Percentiles rank a stretch among this genome's conserved stretches.
Conservation (phyloP, 2,113 vertebrate species). For the Eurystomus gularis region DNA sequence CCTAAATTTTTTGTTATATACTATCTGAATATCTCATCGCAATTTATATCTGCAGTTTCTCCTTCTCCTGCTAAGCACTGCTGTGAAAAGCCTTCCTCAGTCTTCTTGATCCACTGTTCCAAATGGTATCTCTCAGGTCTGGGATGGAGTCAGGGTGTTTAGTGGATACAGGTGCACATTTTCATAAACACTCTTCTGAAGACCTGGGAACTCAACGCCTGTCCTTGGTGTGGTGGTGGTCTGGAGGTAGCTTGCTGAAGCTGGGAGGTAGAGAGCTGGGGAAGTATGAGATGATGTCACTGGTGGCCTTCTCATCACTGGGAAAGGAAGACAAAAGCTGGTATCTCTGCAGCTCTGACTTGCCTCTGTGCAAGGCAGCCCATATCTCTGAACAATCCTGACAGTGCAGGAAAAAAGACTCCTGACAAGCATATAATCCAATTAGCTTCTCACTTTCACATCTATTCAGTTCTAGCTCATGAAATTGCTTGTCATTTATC, state of each 20-base stretch:
- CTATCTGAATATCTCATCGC: neutral
- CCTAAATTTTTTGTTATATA: neutral
- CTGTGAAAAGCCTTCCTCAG: neutral
- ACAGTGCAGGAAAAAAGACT: neutral
- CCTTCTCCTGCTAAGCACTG: neutral
- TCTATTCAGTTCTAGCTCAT: conserved; percentile 2
- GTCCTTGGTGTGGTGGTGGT: neutral
- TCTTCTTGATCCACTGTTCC: neutral
- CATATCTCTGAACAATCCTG: neutral
- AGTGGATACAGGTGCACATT: neutral
- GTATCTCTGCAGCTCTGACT: neutral
- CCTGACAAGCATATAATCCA: conserved; percentile 43
- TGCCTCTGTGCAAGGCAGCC: neutral
- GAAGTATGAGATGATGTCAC: neutral
- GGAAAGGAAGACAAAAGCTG: neutral
- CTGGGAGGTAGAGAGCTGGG: neutral
- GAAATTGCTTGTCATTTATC: conserved; percentile 32
- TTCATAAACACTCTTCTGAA: neutral
- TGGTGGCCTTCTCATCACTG: neutral
- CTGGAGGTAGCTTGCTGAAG: neutral
- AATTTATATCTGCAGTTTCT: neutral
- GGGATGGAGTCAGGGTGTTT: neutral
- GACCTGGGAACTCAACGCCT: neutral
- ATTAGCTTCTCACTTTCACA: neutral
- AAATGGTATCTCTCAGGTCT: neutral